Conservation (phyloP, 2,888 invertebrate species). For the Chironomus tentans region DNA sequence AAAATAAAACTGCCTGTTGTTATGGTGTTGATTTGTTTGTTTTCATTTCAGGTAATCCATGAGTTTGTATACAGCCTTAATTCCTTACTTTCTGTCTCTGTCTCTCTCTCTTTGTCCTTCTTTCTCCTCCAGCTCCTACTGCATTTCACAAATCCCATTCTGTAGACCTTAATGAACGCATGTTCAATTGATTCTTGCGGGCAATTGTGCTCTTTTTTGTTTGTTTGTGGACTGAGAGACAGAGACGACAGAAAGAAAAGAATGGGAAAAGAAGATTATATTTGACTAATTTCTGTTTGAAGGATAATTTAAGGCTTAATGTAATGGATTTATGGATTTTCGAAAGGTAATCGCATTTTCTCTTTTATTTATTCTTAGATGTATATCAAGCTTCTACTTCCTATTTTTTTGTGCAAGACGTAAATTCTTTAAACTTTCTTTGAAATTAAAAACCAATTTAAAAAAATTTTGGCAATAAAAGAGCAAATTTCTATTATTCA, state of each 20-base stretch:
- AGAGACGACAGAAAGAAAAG: neutral
- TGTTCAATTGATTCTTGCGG: slow-evolving; percentile 10
- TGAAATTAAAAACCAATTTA: too few species aligned
- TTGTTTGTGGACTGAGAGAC: neutral
- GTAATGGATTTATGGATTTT: slow-evolving; percentile 1
- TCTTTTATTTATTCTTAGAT: too few species aligned
- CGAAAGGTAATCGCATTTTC: too few species aligned
- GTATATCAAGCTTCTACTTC: neutral
- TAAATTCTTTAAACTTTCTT: too few species aligned
- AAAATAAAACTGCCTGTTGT: neutral
- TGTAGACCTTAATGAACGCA: neutral
- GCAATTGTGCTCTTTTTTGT: neutral
- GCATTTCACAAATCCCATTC: too few species aligned
- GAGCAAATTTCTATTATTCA: neutral
- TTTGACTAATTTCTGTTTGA: slow-evolving; percentile 15
- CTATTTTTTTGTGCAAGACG: neutral
- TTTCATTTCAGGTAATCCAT: slow-evolving; percentile 26
- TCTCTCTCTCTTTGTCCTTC: neutral
- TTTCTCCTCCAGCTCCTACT: too few species aligned
- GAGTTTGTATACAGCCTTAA: neutral
- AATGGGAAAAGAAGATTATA: slow-evolving; percentile 8
- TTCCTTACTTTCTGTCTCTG: neutral
- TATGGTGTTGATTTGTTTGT: slow-evolving; percentile 20
- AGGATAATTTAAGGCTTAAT: neutral
- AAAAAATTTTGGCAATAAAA: too few species aligned